Evolutionary conservation across 2,888 invertebrate genomes (phyloP), one percentile per base, ranked within the genome.

Genomic region (Stenoptilia bipunctidactyla): DNA sequence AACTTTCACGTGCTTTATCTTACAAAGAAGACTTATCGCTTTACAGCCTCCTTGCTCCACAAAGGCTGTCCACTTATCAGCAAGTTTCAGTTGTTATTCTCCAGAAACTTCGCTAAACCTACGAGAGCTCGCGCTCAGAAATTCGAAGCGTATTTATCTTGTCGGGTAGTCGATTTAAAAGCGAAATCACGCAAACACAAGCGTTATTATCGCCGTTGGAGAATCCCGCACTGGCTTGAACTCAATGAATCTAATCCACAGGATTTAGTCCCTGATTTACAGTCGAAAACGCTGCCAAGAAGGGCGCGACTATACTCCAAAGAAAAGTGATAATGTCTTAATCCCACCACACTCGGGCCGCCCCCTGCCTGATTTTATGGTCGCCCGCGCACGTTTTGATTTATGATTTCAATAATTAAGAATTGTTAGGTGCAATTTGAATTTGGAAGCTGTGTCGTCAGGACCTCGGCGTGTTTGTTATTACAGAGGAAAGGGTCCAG

Each of bases 321-420:
- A 86, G 86, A 86, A 87, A 87, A 87, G 87, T 87, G 87, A 87
- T 87, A 87, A 88, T 87, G 87, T 87, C 86, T 86, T 87, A 86
- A 87, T 86, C 85, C 86, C 75, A 79, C 75, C 85, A 83, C 84
- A 84, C 84, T 82, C 64, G 73, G 77, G 68, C 49, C 55, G 58
- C 52, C 52, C 55, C 56, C 49, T n/a, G n/a, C 61, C 73, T 66
- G 65, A 77, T 80, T 82, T 82, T 77, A 80, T 77, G 77, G 80
- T 77, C 77, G 72, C 71, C 63, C 70, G 72, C 77, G 80, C 72
- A 73, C 75, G 71, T 74, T 79, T 75, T 83, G 83, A 83, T 83
- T 83, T 83, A 83, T 74, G 83, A 82, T 83, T 83, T 80, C 82
- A 83, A 83, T 83, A 83, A 83, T 83, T 83, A 83, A 82, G 83